Base-by-base conservation (phyloP, 2,888 invertebrate species). In the Ophraella communa region DNA sequence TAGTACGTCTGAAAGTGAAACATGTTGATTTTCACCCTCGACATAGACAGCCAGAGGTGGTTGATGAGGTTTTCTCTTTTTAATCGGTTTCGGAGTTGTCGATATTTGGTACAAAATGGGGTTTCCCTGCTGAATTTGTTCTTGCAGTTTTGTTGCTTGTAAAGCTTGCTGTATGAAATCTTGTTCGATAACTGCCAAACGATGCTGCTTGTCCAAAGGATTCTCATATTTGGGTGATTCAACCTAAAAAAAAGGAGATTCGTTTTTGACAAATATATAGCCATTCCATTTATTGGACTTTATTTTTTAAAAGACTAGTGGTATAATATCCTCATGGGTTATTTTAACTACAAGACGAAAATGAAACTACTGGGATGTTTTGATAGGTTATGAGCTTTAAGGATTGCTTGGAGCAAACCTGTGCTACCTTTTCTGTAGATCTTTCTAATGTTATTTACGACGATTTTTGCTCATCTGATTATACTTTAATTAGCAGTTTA, bases 1-100 rank as follows among this genome's bases (percentile, higher is more conserved):
- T 17, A 94, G 81, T 3, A 94, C 92, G 76, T 93, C 92, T 14
- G 87, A 84, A 2, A 92, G 86, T 75, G 87, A 88, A 0, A 88
- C 84, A 66, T 85, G 83, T 30, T 84, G 83, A 62, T 83, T 82
- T 27, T 60, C 60, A 74, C 85, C 86, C n/a, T 84, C 85, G 84
- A 93, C 86, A 77, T 91, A 94, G 70, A 94, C 91, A 1, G 94
- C 92, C 49, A 94, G 80, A 0, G 94, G 93, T 1, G 94, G 94
- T 77, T 94, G 94, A 80, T 94, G 93, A 0, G 94, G 91, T 76
- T 89, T 91, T 1, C 88, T 81, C 70, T 88, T 89, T 58, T 85
- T 87, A 0, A 86, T 83, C 20, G 77, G 66, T 27, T 84, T 81
- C 2, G 83, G 78, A 10, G 82, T 79, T 1, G 84, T 82, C 65